Conservation (phyloP, 2,797 vertebrate species). For the Avahi laniger region DNA sequence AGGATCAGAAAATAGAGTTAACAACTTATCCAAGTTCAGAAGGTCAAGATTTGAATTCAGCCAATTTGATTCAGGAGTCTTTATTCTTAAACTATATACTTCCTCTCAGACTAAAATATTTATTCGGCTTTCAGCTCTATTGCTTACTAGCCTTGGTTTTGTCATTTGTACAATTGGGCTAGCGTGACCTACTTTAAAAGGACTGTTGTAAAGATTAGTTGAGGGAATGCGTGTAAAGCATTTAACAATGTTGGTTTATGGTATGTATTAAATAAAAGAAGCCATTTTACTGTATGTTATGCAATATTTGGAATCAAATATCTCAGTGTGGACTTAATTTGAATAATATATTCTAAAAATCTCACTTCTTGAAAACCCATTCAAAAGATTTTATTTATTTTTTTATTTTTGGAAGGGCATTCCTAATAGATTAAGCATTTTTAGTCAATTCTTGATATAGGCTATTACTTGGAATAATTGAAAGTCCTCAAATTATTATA, state of each 20-base stretch:
- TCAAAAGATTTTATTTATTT: not conserved
- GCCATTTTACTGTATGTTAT: not conserved
- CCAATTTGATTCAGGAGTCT: not conserved
- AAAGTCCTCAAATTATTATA: not conserved
- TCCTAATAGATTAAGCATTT: not conserved
- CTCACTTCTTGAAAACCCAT: not conserved
- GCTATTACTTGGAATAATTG: not conserved
- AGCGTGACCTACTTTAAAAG: not conserved
- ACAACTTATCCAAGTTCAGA: not conserved
- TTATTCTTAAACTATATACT: not conserved
- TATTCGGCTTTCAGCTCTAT: not conserved
- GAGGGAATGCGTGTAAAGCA: not conserved
- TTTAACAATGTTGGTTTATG: not conserved
- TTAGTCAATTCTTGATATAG: not conserved
- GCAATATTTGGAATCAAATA: not conserved
- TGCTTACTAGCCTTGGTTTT: not conserved
- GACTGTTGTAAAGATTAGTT: not conserved
- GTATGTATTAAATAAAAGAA: not conserved
- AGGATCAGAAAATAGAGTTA: not conserved
- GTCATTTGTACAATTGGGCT: not conserved
- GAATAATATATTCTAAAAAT: conserved; percentile 2
- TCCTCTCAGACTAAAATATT: not conserved
- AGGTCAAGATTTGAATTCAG: not conserved
- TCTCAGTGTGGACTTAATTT: not conserved
- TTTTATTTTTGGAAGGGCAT: not conserved